phyloP scores from a whole-genome alignment of 2,797 vertebrate species.

The Hafferia zeledoni region DNA sequence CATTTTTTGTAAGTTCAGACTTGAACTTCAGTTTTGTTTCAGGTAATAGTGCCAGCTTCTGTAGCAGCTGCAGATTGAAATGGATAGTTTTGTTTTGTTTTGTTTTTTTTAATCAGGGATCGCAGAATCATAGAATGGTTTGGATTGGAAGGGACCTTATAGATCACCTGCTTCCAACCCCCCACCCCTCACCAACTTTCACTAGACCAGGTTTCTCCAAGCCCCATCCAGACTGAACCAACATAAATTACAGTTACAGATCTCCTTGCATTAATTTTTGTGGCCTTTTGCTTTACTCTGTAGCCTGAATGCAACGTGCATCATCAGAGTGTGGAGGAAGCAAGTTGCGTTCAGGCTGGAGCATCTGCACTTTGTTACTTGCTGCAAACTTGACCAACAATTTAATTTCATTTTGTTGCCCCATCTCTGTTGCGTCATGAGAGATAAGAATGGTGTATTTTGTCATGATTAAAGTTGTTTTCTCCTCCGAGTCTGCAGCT shows the following conservation, averaged over 20 bases:
- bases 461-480: background rate
- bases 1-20: background rate
- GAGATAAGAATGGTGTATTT: background rate
- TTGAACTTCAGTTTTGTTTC: background rate
- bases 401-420: background rate
- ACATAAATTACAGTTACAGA: background rate
- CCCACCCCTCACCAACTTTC: background rate
- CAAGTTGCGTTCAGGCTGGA: background rate
- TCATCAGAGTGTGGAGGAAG: background rate
- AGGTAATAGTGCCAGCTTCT: background rate
- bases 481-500: background rate
- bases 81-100: background rate
- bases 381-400: background rate
- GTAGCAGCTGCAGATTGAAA: background rate
- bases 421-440: background rate
- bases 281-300: background rate
- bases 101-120: no score
- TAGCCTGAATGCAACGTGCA: background rate
- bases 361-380: background rate
- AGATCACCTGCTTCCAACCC: background rate
- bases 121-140: background rate
- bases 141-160: background rate
- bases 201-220: rapidly evolving
- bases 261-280: background rate
- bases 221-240: background rate